Percentiles rank a stretch among this genome's conserved stretches.
These are phyloP conservation scores for Greenwoodochromis staneri DNA, from an alignment of 2,113 vertebrate species.

Conservation along the genomic window DNA sequence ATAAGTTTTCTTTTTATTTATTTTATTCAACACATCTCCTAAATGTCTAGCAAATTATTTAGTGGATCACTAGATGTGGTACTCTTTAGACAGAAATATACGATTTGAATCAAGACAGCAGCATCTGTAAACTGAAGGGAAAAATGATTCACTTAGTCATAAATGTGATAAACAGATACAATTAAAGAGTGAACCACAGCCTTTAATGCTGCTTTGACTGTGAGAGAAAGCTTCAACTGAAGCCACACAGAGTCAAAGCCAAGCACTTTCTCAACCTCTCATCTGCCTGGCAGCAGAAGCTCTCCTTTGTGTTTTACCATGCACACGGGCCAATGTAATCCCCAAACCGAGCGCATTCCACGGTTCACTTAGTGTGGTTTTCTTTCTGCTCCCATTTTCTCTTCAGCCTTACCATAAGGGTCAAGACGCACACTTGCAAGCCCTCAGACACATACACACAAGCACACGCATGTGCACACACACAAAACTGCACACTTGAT, in stretches of 20 bases:
- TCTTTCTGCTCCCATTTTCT: slow-evolving; percentile 9
- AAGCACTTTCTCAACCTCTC: slow-evolving; percentile 29
- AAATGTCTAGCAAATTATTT: neutral
- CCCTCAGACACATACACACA: neutral
- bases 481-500: slow-evolving; percentile 2
- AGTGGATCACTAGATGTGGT: neutral
- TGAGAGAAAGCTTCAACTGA: neutral
- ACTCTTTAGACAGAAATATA: neutral
- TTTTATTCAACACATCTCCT: neutral
- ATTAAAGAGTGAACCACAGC: neutral
- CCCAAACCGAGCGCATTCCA: slow-evolving; percentile 46
- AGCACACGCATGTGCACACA: neutral
- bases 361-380: slow-evolving; percentile 24
- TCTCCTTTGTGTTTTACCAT: slow-evolving; percentile 28
- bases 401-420: slow-evolving; percentile 13
- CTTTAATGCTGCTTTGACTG: slow-evolving; percentile 4
- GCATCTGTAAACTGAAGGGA: neutral
- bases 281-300: slow-evolving; percentile 28
- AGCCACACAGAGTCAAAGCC: slow-evolving; percentile 9
- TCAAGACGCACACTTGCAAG: slow-evolving; percentile 27
- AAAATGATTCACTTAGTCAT: neutral
- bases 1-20: neutral
- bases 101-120: neutral
- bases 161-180: neutral
- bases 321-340: slow-evolving; percentile 35